A percentile compares a stretch with the other conserved stretches of the same genome.
phyloP scores from a whole-genome alignment of 2,113 vertebrate genomes.

The Orthonyx spaldingii region DNA sequence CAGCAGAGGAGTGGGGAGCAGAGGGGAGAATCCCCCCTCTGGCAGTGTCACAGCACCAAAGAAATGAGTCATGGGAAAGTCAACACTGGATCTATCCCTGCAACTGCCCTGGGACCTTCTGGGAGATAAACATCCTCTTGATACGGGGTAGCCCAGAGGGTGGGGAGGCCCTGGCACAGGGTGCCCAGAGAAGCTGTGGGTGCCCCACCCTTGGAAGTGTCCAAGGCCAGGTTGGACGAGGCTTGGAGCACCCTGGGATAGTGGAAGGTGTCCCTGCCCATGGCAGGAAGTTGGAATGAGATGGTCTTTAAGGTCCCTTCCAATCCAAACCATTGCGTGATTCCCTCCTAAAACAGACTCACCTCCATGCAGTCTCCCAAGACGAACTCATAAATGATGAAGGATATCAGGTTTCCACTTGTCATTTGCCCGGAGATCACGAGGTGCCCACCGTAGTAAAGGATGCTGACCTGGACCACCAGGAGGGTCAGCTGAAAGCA shows the following conservation, averaged over 20 bases:
- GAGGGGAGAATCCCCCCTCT: not conserved
- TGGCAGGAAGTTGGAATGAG: not conserved
- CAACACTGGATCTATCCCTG: not conserved
- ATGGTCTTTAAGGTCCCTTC: not conserved
- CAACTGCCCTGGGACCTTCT: not conserved
- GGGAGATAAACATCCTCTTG: not conserved
- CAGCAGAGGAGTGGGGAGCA: not conserved
- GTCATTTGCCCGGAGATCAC: constrained; percentile 89
- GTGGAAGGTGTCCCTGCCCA: not conserved
- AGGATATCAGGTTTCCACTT: constrained; percentile 85
- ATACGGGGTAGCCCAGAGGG: not conserved
- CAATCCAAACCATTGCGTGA: not conserved
- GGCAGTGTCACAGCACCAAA: not conserved
- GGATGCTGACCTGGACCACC: constrained; percentile 86
- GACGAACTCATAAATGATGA: constrained; percentile 91
- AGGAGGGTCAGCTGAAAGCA: constrained; percentile 83
- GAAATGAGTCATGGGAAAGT: not conserved
- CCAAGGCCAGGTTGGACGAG: not conserved
- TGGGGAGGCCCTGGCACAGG: not conserved
- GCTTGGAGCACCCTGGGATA: not conserved
- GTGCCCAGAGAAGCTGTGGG: not conserved
- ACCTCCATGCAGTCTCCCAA: constrained; percentile 92
- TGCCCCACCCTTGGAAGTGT: not conserved
- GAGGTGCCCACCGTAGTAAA: constrained; percentile 92
- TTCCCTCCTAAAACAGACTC: not conserved